Conservation (phyloP, 2,113 vertebrate species). For the Brachyhypopomus occidentalis region DNA sequence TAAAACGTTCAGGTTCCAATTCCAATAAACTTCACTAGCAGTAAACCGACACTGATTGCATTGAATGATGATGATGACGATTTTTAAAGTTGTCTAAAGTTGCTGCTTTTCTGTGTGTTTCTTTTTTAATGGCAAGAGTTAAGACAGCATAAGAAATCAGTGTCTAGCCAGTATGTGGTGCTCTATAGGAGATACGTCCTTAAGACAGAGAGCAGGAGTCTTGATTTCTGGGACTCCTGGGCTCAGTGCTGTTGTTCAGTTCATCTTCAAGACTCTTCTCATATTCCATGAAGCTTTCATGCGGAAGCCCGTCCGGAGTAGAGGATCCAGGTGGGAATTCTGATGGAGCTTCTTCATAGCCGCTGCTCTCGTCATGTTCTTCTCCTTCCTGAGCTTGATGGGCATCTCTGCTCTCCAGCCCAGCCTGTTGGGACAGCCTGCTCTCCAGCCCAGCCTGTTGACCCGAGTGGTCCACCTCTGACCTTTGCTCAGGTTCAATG, state of each 20-base stretch:
- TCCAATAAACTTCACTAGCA: background rate
- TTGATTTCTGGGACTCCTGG: conserved; percentile 23
- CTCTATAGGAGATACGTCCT: conserved; percentile 16
- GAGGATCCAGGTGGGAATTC: conserved; percentile 61
- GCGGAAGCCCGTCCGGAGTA: conserved; percentile 41
- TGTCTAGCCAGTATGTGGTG: background rate
- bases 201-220: conserved; percentile 70
- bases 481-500: background rate
- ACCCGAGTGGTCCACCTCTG: conserved; percentile 20
- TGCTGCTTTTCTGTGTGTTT: too few relatives aligned
- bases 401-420: background rate
- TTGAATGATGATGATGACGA: background rate
- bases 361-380: conserved; percentile 70
- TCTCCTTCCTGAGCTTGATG: conserved; percentile 48
- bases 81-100: too few relatives aligned
- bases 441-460: conserved; percentile 19
- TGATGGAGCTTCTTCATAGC: conserved; percentile 75
- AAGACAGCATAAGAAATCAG: background rate
- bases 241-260: background rate
- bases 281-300: conserved; percentile 44
- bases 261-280: background rate
- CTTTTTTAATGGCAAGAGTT: background rate
- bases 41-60: background rate
- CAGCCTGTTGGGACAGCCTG: conserved; percentile 11
- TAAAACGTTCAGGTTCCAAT: too few relatives aligned